Conservation (phyloP, 1,140 invertebrate species). For the Zaprionus ornatus region DNA sequence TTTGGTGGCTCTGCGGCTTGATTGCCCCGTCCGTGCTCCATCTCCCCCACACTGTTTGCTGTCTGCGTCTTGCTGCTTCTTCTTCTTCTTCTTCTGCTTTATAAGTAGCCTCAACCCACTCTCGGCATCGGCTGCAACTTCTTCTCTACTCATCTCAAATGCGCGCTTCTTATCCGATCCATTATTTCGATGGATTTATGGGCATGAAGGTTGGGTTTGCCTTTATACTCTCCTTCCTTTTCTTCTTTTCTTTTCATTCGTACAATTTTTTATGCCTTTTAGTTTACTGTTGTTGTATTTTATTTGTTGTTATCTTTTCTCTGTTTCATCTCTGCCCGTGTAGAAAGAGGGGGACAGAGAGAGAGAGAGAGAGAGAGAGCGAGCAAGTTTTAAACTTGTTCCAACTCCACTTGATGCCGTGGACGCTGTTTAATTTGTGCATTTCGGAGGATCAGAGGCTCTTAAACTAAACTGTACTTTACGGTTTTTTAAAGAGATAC, state of each 20-base stretch:
- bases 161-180: slow-evolving; percentile 74
- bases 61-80: neutral
- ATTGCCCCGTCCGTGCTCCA: slow-evolving; percentile 18
- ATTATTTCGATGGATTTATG: slow-evolving; percentile 77
- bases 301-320: slow-evolving; percentile 47
- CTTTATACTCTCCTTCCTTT: slow-evolving; percentile 16
- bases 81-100: neutral
- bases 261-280: slow-evolving; percentile 58
- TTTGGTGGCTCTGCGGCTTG: slow-evolving; percentile 53
- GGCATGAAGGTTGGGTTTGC: slow-evolving; percentile 54
- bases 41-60: neutral
- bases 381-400: slow-evolving; percentile 6
- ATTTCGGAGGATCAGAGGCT: slow-evolving; percentile 1
- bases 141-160: slow-evolving; percentile 57
- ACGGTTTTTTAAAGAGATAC: neutral
- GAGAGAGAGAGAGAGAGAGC: neutral
- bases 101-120: slow-evolving; percentile 46
- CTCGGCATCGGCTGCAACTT: slow-evolving; percentile 30
- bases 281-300: slow-evolving; percentile 30
- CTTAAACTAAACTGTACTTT: slow-evolving; percentile 1
- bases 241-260: slow-evolving; percentile 32
- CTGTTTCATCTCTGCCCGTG: slow-evolving; percentile 1
- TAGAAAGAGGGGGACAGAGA: neutral
- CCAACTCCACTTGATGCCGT: neutral
- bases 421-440: neutral